phyloP scores from a whole-genome alignment of 2,113 vertebrate species.

The Chionomys nivalis region DNA sequence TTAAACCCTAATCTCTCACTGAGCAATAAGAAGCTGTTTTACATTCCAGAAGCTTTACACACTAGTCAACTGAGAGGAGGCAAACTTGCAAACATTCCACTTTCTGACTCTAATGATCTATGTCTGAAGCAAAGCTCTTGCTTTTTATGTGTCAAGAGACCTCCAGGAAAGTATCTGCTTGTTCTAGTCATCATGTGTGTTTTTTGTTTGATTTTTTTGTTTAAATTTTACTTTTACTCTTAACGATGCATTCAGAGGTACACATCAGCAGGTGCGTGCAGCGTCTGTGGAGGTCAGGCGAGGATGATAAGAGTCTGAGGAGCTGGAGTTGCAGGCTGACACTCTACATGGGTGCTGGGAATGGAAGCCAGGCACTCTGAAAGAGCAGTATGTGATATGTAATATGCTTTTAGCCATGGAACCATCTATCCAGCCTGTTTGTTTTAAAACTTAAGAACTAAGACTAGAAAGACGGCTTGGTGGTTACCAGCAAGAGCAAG shows the following conservation, averaged over 20 bases:
- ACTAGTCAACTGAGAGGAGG: not conserved
- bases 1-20: not conserved
- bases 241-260: not conserved
- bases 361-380: not conserved
- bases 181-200: not conserved
- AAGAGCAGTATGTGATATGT: not conserved
- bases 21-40: not conserved
- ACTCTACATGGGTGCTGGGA: not conserved
- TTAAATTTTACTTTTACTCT: not conserved
- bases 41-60: not conserved
- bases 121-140: constrained; percentile 42
- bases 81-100: not conserved
- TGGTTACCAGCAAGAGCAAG: not conserved
- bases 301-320: not conserved
- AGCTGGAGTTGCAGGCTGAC: not conserved
- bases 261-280: not conserved
- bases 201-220: not conserved
- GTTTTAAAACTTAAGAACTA: not conserved
- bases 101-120: constrained; percentile 42
- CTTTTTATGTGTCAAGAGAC: constrained; percentile 32
- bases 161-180: not conserved
- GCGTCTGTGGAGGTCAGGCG: not conserved
- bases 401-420: not conserved
- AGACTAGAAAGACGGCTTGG: not conserved
- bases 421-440: not conserved